These are phyloP conservation scores for Ctenicera cuprea DNA, from an alignment of 2,888 invertebrate species.

Conservation along the genomic window DNA sequence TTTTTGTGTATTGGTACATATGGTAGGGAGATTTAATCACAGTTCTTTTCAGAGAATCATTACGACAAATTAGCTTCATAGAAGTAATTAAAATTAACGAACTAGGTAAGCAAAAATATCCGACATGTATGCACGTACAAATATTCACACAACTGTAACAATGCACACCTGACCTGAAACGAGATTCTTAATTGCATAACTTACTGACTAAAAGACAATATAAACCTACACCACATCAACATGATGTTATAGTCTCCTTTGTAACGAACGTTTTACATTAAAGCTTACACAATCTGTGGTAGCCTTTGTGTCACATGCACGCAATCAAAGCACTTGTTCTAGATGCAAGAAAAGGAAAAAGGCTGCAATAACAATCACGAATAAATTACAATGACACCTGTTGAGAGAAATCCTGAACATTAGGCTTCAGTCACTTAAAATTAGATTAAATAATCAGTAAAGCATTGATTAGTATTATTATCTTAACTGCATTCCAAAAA, in stretches of 20 bases:
- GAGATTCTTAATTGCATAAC: constrained; percentile 33
- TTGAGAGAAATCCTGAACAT: no score
- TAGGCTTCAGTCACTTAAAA: no score
- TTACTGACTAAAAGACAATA: constrained; percentile 28
- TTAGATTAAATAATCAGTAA: no score
- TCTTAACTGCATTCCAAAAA: no score
- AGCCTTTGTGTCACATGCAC: constrained; percentile 7
- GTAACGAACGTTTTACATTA: constrained; percentile 1
- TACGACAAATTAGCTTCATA: constrained; percentile 30
- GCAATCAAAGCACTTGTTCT: not conserved
- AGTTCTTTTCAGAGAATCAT: constrained; percentile 30
- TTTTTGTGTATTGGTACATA: constrained; percentile 7
- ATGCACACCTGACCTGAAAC: constrained; percentile 41
- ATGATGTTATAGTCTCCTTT: constrained; percentile 1
- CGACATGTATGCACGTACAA: constrained; percentile 30
- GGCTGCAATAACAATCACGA: no score
- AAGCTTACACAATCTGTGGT: constrained; percentile 5
- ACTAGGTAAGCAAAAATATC: constrained; percentile 30
- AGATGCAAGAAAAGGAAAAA: not conserved
- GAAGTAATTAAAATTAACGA: constrained; percentile 40
- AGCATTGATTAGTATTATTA: no score
- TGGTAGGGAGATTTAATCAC: constrained; percentile 15
- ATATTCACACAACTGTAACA: constrained; percentile 42
- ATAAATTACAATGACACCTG: no score
- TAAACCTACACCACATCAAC: constrained; percentile 15